These are phyloP conservation scores for Eumacrocentrus americanus DNA, from an alignment of 2,888 invertebrate genomes.

Conservation along the genomic window DNA sequence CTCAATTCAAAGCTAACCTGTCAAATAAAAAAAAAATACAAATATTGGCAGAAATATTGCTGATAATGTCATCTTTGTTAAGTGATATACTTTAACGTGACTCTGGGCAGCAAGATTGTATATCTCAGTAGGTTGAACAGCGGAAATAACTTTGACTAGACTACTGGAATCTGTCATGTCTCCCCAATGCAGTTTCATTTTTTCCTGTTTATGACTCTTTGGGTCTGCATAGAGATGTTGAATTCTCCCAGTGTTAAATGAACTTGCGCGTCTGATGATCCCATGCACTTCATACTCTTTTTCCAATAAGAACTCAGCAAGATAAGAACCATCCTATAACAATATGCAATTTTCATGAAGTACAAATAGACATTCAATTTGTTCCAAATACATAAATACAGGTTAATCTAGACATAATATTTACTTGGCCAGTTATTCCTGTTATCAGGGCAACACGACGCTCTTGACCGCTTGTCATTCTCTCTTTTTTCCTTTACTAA, in stretches of 20 bases:
- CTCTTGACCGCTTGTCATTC: conserved; percentile 44
- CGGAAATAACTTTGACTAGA: conserved; percentile 82
- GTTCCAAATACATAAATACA: conserved; percentile 1
- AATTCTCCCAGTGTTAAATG: conserved; percentile 96
- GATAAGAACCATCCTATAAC: conserved; percentile 93
- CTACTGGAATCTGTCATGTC: conserved; percentile 98
- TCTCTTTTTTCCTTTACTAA: too few species aligned
- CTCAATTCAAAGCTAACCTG: conserved; percentile 94
- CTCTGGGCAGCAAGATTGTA: conserved; percentile 99
- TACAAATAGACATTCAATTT: too few species aligned
- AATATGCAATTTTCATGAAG: conserved; percentile 23
- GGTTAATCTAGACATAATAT: conserved; percentile 31
- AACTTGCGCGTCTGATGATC: conserved; percentile 90
- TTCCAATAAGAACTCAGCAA: conserved; percentile 89
- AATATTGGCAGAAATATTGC: not conserved
- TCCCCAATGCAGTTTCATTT: conserved; percentile 95
- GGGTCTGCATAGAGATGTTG: conserved; percentile 95
- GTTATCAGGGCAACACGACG: conserved; percentile 88
- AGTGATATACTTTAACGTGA: conserved; percentile 85
- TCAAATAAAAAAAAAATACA: conserved; percentile 17
- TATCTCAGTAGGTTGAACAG: conserved; percentile 87
- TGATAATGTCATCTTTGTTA: not conserved
- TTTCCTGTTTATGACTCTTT: conserved; percentile 83
- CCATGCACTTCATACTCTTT: conserved; percentile 97
- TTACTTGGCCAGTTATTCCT: conserved; percentile 97